These are phyloP conservation scores for Eulithis testata DNA, from an alignment of 2,888 invertebrate species.

Conservation along the genomic window DNA sequence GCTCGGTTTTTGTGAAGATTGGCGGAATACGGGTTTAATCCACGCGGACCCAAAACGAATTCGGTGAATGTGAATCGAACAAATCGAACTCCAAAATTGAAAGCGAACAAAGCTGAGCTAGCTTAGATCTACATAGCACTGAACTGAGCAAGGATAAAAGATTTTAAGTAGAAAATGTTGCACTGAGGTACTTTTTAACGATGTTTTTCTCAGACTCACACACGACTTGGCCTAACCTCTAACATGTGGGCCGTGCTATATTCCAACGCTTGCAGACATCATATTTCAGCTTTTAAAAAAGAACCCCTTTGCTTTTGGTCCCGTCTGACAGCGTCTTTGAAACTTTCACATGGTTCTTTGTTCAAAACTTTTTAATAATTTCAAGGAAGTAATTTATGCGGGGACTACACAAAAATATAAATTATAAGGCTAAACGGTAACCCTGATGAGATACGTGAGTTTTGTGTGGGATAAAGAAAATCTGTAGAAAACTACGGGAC, in stretches of 20 bases:
- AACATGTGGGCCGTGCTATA: too few relatives aligned
- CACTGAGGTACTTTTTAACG: background rate
- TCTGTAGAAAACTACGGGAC: too few relatives aligned
- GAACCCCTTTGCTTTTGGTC: constrained; percentile 21
- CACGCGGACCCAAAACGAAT: constrained; percentile 12
- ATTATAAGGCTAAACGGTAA: too few relatives aligned
- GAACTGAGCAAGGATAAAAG: constrained; percentile 12
- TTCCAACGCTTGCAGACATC: background rate
- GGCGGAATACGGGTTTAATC: constrained; percentile 20
- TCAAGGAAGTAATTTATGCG: constrained; percentile 20
- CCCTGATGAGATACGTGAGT: too few relatives aligned
- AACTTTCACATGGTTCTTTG: constrained; percentile 30
- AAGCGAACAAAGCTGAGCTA: constrained; percentile 32
- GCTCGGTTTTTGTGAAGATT: constrained; percentile 15
- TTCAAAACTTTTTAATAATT: constrained; percentile 23
- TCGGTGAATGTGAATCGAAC: constrained; percentile 22
- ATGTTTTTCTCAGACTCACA: background rate
- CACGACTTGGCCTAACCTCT: too few relatives aligned
- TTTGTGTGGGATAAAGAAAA: too few relatives aligned
- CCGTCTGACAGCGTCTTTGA: constrained; percentile 27
- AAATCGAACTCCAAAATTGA: constrained; percentile 31
- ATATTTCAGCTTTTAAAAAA: constrained; percentile 19
- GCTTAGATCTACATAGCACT: constrained; percentile 21
- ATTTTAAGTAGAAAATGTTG: constrained; percentile 4
- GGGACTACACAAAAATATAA: background rate